Conservation (phyloP, 92 coral and sea anemone species). For the Epizoanthus fatuus region DNA sequence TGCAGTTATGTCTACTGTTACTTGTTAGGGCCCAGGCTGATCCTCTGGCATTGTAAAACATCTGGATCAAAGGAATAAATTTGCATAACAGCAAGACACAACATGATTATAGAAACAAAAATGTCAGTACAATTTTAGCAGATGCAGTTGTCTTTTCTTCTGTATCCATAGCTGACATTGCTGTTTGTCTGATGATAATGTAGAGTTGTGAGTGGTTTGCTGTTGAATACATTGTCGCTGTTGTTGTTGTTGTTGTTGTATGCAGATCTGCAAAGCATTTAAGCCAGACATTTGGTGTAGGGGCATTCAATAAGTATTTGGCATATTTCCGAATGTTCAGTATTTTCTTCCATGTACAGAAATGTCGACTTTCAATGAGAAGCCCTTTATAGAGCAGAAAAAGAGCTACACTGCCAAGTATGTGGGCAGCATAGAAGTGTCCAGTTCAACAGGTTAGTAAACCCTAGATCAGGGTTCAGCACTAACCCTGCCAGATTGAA, state of each 20-base stretch:
- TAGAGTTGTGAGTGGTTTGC: no score
- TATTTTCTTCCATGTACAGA: conserved; percentile 60
- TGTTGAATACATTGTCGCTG: no score
- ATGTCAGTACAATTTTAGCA: neutral
- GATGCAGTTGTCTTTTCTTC: neutral
- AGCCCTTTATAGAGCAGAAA: conserved; percentile 89
- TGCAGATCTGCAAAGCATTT: no score
- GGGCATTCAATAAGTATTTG: neutral
- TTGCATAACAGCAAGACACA: conserved; percentile 41
- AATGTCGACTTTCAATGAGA: conserved; percentile 95
- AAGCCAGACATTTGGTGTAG: no score
- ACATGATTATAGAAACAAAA: neutral
- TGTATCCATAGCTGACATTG: neutral
- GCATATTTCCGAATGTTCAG: no score
- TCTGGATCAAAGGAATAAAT: neutral
- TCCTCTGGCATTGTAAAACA: neutral
- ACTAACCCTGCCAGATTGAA: no score
- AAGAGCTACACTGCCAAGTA: conserved; percentile 95
- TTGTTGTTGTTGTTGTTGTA: no score
- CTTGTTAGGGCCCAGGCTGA: no score
- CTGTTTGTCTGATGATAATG: no score
- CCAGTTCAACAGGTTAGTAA: conserved; percentile 89
- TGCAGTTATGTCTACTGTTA: no score
- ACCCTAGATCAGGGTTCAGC: no score
- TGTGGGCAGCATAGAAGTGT: conserved; percentile 86